A percentile compares a stretch with the other conserved stretches of the same genome.
Conservation (phyloP, 2,888 invertebrate species). For the Stratiomys singularior region DNA sequence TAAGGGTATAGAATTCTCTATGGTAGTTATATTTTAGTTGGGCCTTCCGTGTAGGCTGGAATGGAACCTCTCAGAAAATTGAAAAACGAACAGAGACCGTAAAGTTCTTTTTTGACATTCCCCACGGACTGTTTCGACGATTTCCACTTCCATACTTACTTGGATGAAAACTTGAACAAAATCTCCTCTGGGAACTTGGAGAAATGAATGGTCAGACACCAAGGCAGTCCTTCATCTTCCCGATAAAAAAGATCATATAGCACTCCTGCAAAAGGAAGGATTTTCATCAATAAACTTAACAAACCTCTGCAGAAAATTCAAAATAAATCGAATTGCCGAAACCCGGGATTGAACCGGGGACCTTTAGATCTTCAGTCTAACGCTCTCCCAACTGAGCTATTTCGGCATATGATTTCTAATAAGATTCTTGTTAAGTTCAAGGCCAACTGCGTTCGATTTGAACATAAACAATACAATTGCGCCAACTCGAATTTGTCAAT, state of each 20-base stretch:
- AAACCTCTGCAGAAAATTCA: too few species aligned
- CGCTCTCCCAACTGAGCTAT: conserved; percentile 86
- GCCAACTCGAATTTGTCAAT: background rate
- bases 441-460: too few species aligned
- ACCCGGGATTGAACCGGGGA: conserved; percentile 80
- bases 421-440: background rate
- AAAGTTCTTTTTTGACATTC: too few species aligned
- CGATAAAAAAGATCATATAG: conserved; percentile 84
- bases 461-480: background rate
- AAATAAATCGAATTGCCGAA: conserved; percentile 69
- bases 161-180: conserved; percentile 86
- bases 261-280: conserved; percentile 74
- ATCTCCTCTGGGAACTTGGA: conserved; percentile 92
- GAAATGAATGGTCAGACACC: conserved; percentile 94
- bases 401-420: conserved; percentile 68
- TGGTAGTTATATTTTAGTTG: too few species aligned
- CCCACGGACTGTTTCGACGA: too few species aligned
- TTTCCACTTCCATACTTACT: conserved; percentile 69
- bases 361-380: conserved; percentile 82
- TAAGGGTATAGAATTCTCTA: too few species aligned
- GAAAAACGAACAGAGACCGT: too few species aligned
- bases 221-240: conserved; percentile 83
- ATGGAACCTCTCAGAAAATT: too few species aligned
- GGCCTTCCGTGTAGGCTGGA: too few species aligned
- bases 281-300: too few species aligned